Conservation (phyloP, 2,113 vertebrate species). For the Oxygymnocypris stewartii region DNA sequence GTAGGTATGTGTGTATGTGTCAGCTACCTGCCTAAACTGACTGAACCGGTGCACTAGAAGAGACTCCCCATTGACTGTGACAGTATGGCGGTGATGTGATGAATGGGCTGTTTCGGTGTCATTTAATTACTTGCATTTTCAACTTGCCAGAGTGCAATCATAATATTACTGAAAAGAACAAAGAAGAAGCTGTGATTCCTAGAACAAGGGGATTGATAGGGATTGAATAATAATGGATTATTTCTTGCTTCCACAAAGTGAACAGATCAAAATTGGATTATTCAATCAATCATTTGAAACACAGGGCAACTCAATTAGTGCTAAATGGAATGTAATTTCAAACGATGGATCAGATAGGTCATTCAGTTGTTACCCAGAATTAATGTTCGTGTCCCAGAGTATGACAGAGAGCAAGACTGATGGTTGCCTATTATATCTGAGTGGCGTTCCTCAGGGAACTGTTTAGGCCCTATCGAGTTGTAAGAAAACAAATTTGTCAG, state of each 20-base stretch:
- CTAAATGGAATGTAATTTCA: slow-evolving; percentile 49
- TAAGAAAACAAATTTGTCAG: slow-evolving; percentile 26
- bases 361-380: slow-evolving; percentile 24
- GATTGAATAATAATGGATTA: slow-evolving; percentile 53
- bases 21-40: slow-evolving; percentile 49
- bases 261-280: slow-evolving; percentile 49
- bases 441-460: slow-evolving; percentile 4
- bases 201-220: slow-evolving; percentile 38
- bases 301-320: slow-evolving; percentile 52
- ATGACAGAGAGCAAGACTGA: slow-evolving; percentile 27
- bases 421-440: slow-evolving; percentile 19
- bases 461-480: slow-evolving; percentile 23
- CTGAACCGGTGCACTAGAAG: slow-evolving; percentile 51
- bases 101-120: slow-evolving; percentile 53
- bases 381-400: slow-evolving; percentile 26
- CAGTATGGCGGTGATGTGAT: slow-evolving; percentile 54
- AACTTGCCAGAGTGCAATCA: slow-evolving; percentile 57
- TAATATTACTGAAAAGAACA: slow-evolving; percentile 58
- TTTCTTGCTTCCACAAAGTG: slow-evolving; percentile 39
- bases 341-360: slow-evolving; percentile 24
- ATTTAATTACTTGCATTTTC: slow-evolving; percentile 63
- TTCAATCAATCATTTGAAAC: slow-evolving; percentile 48
- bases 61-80: slow-evolving; percentile 56
- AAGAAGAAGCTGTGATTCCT: slow-evolving; percentile 50
- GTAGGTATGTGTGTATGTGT: slow-evolving; percentile 42